Evolutionary conservation across 1,140 invertebrate species (phyloP), one percentile per base, ranked within the genome.

Genomic region (Caenorhabditis latens): DNA sequence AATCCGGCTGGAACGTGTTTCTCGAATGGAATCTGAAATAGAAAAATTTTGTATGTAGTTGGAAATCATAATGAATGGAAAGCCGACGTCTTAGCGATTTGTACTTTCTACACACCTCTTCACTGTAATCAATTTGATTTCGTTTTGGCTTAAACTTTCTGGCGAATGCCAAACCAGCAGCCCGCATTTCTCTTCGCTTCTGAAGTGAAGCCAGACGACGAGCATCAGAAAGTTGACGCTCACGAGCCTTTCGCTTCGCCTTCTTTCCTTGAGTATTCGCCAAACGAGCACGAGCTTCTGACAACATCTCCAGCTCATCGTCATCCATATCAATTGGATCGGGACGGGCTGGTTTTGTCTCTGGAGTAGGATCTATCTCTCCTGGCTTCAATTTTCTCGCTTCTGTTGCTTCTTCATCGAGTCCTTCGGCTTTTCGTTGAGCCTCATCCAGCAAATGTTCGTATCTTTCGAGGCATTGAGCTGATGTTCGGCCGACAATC

Each of bases 211-310:
- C 98, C 42, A 99, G 94, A 67, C 98, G 94, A 67, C 98, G 94
- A 1, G 98, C 98, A 94, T 99, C 98, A 93, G 99, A 98, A 83
- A 99, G 93, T 93, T 99, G 98, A 92, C 99, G 99, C 93, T 99
- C 98, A 84, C 98, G 94, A 0, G 98, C 87, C 94, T 99, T 99
- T 48, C 98, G 94, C 92, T 99, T 99, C 0, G 98, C 98, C 92
- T 99, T 99, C 93, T 99, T 99, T 46, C 98, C 98, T 93, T 99
- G 98, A 3, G 98, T 99, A 93, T 99, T 99, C 1, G 98, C 98
- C 40, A 99, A 94, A 92, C 98, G 95, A 67, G 98, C 98, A 91
- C 98, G 94, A 4, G 98, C 98, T 94, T 99, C 98, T 0, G 97
- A 99, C 58, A 99, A 93, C 98, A 99, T 99, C 93, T 99, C 98